phyloP scores from a whole-genome alignment of 2,888 invertebrate species.

The Brenthis daphne region DNA sequence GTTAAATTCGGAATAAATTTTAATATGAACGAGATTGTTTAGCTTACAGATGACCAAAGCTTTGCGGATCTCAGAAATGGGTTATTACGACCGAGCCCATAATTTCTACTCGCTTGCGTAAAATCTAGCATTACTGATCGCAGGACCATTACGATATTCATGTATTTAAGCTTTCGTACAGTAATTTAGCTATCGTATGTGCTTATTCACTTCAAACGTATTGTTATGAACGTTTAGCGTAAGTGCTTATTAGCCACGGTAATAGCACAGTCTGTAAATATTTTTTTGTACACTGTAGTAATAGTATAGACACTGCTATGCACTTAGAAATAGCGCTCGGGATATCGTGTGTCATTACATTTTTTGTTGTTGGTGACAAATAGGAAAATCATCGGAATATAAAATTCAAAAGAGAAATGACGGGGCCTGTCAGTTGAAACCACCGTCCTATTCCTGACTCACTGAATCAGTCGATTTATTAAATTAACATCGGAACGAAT shows the following conservation, averaged over 20 bases:
- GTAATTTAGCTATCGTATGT: conserved; percentile 20
- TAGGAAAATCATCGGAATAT: conserved; percentile 16
- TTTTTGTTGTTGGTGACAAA: conserved; percentile 17
- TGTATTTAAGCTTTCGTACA: conserved; percentile 30
- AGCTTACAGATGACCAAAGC: conserved; percentile 20
- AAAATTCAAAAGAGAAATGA: conserved; percentile 5
- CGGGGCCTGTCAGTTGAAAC: conserved; percentile 26
- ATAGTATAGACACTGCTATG: conserved; percentile 1
- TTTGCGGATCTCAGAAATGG: conserved; percentile 34
- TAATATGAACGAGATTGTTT: conserved; percentile 29
- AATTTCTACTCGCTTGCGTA: conserved; percentile 37
- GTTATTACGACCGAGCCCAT: conserved; percentile 35
- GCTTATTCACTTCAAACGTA: conserved; percentile 25
- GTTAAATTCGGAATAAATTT: conserved; percentile 26
- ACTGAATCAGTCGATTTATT: conserved; percentile 23
- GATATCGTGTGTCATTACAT: not conserved
- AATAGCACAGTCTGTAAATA: not conserved
- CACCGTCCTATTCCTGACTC: conserved; percentile 25
- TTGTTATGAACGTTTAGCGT: conserved; percentile 29
- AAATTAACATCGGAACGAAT: conserved; percentile 13
- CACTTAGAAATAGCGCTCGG: not conserved
- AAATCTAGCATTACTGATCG: conserved; percentile 38
- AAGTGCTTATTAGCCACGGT: conserved; percentile 16
- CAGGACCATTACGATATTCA: conserved; percentile 25
- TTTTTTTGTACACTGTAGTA: no score